These are phyloP conservation scores for Hylyphantes graminicola DNA, from an alignment of 1,140 invertebrate species.

Conservation along the genomic window DNA sequence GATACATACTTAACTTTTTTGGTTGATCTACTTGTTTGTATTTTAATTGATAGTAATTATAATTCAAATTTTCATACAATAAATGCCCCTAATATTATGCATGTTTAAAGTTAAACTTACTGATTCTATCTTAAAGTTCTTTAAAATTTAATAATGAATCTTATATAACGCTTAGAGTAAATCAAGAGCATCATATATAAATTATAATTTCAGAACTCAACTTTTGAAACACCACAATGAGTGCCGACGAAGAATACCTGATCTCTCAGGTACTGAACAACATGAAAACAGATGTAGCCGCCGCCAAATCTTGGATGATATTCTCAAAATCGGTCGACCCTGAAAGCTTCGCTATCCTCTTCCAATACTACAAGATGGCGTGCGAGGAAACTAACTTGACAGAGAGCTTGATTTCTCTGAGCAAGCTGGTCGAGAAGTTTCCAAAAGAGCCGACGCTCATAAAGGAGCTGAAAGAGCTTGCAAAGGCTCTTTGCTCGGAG, in stretches of 20 bases:
- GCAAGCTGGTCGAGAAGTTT: slow-evolving; percentile 45
- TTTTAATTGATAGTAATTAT: too few relatives aligned
- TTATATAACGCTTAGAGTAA: too few relatives aligned
- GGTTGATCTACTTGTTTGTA: too few relatives aligned
- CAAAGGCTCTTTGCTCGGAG: slow-evolving; percentile 20
- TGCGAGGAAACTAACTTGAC: slow-evolving; percentile 37
- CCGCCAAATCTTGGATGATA: slow-evolving; percentile 53
- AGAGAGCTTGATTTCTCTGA: slow-evolving; percentile 34
- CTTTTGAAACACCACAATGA: not conserved
- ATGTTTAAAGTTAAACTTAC: too few relatives aligned
- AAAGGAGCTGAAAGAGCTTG: slow-evolving; percentile 35
- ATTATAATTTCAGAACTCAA: too few relatives aligned
- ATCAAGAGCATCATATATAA: too few relatives aligned
- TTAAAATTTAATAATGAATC: too few relatives aligned
- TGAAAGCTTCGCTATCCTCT: slow-evolving; percentile 33
- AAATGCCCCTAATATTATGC: too few relatives aligned
- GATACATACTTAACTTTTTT: too few relatives aligned
- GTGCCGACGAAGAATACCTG: slow-evolving; percentile 44
- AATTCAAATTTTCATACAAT: too few relatives aligned
- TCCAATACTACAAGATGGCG: slow-evolving; percentile 53
- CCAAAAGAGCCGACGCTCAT: slow-evolving; percentile 30
- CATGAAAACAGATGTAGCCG: slow-evolving; percentile 19
- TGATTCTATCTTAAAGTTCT: too few relatives aligned
- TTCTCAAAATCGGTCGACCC: slow-evolving; percentile 45
- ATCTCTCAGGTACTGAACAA: slow-evolving; percentile 21